A percentile compares a stretch with the other conserved stretches of the same genome.
Conservation (phyloP, 1,140 invertebrate species). For the Heliconius nattereri region DNA sequence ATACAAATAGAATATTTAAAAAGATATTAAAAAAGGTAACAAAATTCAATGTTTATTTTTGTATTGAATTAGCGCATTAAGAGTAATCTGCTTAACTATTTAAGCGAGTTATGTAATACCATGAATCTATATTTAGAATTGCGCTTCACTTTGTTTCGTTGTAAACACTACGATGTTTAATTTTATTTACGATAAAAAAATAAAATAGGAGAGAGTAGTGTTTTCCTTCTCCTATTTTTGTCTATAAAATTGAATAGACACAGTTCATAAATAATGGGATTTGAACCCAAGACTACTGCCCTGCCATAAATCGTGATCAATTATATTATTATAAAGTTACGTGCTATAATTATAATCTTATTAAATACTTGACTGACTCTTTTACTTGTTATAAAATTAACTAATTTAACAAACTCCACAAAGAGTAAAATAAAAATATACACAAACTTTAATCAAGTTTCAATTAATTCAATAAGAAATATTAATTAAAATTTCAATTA, state of each 20-base stretch:
- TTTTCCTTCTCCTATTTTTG: background rate
- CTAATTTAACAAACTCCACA: background rate
- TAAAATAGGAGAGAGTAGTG: background rate
- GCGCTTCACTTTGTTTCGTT: background rate
- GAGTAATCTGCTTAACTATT: background rate
- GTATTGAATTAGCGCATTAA: constrained; percentile 1
- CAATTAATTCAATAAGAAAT: background rate
- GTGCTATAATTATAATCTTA: too few species aligned
- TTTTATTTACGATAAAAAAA: background rate
- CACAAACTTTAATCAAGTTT: background rate
- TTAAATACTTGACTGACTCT: background rate
- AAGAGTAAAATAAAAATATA: background rate
- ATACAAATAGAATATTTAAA: too few species aligned
- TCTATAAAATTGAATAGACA: background rate
- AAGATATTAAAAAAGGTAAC: too few species aligned
- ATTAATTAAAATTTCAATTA: background rate
- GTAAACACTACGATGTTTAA: too few species aligned
- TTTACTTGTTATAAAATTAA: background rate
- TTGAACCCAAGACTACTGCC: background rate
- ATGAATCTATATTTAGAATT: background rate
- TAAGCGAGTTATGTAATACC: background rate
- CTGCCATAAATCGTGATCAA: too few species aligned
- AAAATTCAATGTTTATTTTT: background rate
- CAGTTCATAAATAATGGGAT: background rate
- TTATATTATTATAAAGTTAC: too few species aligned